Percentiles rank a stretch among this genome's conserved stretches.
phyloP scores from a whole-genome alignment of 2,888 invertebrate genomes.

The Amiota communis region DNA sequence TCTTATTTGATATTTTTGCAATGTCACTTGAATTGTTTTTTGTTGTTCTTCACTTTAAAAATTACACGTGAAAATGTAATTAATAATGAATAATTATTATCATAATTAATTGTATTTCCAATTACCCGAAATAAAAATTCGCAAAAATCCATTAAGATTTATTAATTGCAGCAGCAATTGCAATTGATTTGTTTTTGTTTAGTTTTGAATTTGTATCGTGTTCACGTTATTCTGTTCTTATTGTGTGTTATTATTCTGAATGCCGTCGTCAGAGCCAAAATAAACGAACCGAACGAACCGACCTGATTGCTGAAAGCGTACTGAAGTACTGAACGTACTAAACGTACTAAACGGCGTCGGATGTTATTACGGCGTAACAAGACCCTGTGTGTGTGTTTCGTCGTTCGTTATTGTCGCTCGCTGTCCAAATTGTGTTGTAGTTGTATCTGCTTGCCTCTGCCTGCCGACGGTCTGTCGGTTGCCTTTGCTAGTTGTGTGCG shows the following conservation, averaged over 20 bases:
- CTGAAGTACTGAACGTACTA: no score
- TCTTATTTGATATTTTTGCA: conserved; percentile 40
- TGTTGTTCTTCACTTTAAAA: conserved; percentile 42
- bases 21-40: conserved; percentile 36
- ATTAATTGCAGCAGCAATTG: background rate
- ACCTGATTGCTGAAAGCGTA: conserved; percentile 73
- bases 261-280: no score
- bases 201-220: conserved; percentile 26
- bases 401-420: background rate
- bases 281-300: no score
- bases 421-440: conserved; percentile 14
- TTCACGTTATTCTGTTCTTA: background rate
- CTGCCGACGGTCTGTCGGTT: conserved; percentile 37
- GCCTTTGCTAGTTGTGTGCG: background rate
- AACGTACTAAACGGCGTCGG: conserved; percentile 71
- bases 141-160: background rate
- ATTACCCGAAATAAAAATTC: conserved; percentile 17
- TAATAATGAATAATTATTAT: conserved; percentile 11
- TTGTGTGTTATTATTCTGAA: no score
- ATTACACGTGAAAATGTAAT: conserved; percentile 8
- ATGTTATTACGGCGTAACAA: conserved; percentile 64
- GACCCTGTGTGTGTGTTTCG: background rate
- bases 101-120: conserved; percentile 19
- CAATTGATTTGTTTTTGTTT: conserved; percentile 7
- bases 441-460: conserved; percentile 18